Evolutionary conservation across 2,113 vertebrate genomes (phyloP).

Genomic region (Oreochromis niloticus): DNA sequence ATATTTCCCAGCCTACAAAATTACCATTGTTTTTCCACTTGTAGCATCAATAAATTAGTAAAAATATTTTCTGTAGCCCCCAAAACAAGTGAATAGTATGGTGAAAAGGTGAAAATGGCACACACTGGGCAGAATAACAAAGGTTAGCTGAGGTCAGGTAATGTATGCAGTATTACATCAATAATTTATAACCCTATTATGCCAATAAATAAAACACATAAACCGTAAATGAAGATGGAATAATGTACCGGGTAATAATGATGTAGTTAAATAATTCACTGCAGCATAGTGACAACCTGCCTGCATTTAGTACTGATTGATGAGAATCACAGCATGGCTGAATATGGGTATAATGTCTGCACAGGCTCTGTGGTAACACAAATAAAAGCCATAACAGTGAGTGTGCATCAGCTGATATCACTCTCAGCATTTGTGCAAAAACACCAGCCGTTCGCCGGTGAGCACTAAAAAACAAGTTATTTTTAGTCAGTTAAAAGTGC

Average conservation of each 20-base stretch:
- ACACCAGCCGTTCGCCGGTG: background rate
- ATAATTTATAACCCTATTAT: background rate
- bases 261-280: background rate
- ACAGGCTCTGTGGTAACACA: background rate
- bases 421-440: background rate
- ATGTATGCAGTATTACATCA: background rate
- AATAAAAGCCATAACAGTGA: background rate
- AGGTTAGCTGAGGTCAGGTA: background rate
- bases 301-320: background rate
- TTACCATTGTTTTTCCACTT: background rate
- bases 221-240: background rate
- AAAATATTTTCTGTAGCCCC: background rate
- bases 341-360: background rate
- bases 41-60: background rate
- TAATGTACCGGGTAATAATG: background rate
- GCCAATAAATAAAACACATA: background rate
- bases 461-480: background rate
- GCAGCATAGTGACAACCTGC: background rate
- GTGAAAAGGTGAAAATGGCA: background rate
- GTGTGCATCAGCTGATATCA: background rate
- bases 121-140: background rate
- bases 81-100: background rate
- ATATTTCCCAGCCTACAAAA: background rate
- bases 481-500: background rate
- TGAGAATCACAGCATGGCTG: background rate